Evolutionary conservation across 2,888 invertebrate genomes (phyloP).

Genomic region (Nomada lathburiana): DNA sequence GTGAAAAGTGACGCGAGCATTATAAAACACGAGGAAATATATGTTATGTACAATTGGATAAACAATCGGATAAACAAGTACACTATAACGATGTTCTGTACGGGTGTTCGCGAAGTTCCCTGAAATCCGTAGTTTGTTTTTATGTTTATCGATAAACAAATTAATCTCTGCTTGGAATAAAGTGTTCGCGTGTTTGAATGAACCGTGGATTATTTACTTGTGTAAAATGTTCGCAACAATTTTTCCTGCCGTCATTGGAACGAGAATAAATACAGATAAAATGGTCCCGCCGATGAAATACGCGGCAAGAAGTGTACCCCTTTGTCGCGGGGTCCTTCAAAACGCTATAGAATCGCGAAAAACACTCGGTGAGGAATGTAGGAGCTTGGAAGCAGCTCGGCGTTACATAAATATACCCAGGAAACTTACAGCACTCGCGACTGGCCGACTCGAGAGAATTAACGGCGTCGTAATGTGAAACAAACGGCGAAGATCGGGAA

Average conservation of each 20-base stretch:
- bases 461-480: constrained; percentile 56
- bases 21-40: too few species aligned
- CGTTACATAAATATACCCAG: constrained; percentile 46
- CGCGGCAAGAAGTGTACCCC: background rate
- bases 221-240: background rate
- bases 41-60: too few species aligned
- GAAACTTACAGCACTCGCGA: constrained; percentile 25
- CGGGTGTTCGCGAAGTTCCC: too few species aligned
- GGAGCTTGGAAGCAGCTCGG: constrained; percentile 28
- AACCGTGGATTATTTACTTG: background rate
- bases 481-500: constrained; percentile 49
- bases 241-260: background rate
- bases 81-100: too few species aligned
- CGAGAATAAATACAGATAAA: background rate
- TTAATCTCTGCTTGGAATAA: too few species aligned
- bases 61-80: too few species aligned
- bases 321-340: constrained; percentile 5
- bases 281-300: constrained; percentile 11
- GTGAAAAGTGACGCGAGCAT: too few species aligned
- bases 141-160: background rate
- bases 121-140: too few species aligned
- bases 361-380: constrained; percentile 27
- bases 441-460: constrained; percentile 36
- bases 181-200: too few species aligned
- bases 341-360: constrained; percentile 19